Conservation (phyloP, 2,797 vertebrate species). For the Coluber constrictor region DNA sequence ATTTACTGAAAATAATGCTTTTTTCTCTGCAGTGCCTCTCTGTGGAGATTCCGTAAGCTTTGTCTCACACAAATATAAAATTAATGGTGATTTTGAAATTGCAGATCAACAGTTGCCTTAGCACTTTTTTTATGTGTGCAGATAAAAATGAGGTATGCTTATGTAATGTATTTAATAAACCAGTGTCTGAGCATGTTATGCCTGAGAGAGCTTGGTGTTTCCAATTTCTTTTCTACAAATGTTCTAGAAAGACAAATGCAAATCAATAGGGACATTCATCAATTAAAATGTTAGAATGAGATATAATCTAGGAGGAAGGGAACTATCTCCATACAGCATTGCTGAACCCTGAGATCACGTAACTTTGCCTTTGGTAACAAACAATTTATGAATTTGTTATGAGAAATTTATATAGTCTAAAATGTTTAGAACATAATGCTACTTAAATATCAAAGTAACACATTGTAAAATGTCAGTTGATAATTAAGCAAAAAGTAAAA, state of each 20-base stretch:
- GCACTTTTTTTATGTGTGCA: not conserved
- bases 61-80: not conserved
- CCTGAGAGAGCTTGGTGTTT: not conserved
- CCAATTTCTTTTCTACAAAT: not conserved
- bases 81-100: not conserved
- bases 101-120: not conserved
- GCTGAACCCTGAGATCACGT: not conserved
- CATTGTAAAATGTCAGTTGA: not conserved
- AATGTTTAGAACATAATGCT: not conserved
- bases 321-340: not conserved
- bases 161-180: not conserved
- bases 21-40: not conserved
- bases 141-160: not conserved
- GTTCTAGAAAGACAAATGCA: not conserved
- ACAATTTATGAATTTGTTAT: not conserved
- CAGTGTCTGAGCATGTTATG: not conserved
- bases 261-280: not conserved
- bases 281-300: not conserved
- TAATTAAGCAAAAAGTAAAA: slow-evolving; percentile 18
- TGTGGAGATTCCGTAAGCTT: not conserved
- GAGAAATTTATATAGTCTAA: not conserved
- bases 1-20: not conserved
- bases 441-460: slow-evolving; percentile 5
- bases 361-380: not conserved
- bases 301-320: not conserved